Percentiles rank a stretch among this genome's conserved stretches.
Conservation (phyloP, 2,797 vertebrate species). For the Chaunax sp. region DNA sequence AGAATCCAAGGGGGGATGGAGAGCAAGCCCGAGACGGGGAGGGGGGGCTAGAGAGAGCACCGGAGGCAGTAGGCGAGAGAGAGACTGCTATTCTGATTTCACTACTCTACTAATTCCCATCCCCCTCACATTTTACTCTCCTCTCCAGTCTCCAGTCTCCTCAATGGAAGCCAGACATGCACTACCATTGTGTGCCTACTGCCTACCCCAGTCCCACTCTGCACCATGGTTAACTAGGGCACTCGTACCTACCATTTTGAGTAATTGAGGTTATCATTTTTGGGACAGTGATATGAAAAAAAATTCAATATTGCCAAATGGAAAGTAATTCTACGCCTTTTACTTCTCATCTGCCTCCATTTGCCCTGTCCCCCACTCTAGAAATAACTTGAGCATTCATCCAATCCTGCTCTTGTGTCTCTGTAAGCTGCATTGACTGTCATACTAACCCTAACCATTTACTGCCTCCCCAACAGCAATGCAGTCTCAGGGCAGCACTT, state of each 20-base stretch:
- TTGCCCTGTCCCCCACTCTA: neutral
- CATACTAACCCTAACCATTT: constrained; percentile 25
- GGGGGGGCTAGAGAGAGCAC: constrained; percentile 71
- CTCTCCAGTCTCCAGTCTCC: constrained; percentile 71
- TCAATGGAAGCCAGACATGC: constrained; percentile 80
- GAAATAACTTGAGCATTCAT: constrained; percentile 20
- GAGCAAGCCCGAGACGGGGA: constrained; percentile 58
- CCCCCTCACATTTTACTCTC: constrained; percentile 79
- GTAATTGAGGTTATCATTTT: constrained; percentile 65
- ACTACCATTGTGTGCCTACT: constrained; percentile 77
- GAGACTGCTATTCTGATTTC: constrained; percentile 75
- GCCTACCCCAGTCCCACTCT: constrained; percentile 70
- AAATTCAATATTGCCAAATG: constrained; percentile 17
- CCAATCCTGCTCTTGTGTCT: constrained; percentile 4
- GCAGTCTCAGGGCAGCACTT: constrained; percentile 85
- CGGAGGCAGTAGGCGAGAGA: constrained; percentile 59
- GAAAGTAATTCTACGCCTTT: constrained; percentile 11
- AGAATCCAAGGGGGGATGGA: constrained; percentile 52
- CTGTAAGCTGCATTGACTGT: neutral
- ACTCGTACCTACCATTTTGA: constrained; percentile 78
- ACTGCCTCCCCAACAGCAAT: constrained; percentile 63
- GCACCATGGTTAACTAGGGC: constrained; percentile 78
- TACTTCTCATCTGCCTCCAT: neutral
- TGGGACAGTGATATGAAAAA: constrained; percentile 19
- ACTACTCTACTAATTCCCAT: constrained; percentile 76